Evolutionary conservation across 2,888 invertebrate genomes (phyloP).

Genomic region (Sthenelais limicola): DNA sequence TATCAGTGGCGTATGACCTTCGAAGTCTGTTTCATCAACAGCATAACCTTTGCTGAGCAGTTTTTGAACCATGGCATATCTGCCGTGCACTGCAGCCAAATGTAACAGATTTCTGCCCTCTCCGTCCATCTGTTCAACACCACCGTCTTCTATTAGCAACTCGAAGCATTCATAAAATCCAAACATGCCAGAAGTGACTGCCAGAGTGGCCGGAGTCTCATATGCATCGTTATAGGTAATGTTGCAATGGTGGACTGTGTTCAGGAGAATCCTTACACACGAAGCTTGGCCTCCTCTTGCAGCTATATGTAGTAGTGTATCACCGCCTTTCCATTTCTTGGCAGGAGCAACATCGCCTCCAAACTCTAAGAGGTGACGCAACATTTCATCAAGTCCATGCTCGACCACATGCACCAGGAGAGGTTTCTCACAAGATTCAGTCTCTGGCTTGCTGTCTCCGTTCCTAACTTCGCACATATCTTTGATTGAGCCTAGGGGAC

Average conservation of each 20-base stretch:
- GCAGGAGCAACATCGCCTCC: neutral
- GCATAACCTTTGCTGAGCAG: conserved; percentile 9
- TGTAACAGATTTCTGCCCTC: conserved; percentile 30
- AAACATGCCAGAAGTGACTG: neutral
- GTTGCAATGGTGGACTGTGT: conserved; percentile 1
- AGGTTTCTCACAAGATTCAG: neutral
- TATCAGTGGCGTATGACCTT: conserved; percentile 21
- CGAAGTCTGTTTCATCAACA: conserved; percentile 21
- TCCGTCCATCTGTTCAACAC: conserved; percentile 29
- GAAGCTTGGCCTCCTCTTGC: neutral
- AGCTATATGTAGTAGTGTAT: conserved; percentile 16
- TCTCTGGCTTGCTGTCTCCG: neutral
- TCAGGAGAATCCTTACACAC: neutral
- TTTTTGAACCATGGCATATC: conserved; percentile 8
- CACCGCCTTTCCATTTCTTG: conserved; percentile 7
- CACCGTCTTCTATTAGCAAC: neutral
- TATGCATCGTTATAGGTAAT: conserved; percentile 24
- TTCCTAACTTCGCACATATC: neutral
- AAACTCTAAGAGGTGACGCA: neutral
- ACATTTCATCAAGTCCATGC: neutral
- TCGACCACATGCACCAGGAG: conserved; percentile 5
- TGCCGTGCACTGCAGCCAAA: conserved; percentile 10
- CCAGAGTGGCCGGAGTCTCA: conserved; percentile 28
- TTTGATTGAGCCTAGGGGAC: neutral
- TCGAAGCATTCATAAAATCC: conserved; percentile 11